Base-by-base conservation (phyloP, 1,140 invertebrate species). In the Zaprionus ghesquierei region DNA sequence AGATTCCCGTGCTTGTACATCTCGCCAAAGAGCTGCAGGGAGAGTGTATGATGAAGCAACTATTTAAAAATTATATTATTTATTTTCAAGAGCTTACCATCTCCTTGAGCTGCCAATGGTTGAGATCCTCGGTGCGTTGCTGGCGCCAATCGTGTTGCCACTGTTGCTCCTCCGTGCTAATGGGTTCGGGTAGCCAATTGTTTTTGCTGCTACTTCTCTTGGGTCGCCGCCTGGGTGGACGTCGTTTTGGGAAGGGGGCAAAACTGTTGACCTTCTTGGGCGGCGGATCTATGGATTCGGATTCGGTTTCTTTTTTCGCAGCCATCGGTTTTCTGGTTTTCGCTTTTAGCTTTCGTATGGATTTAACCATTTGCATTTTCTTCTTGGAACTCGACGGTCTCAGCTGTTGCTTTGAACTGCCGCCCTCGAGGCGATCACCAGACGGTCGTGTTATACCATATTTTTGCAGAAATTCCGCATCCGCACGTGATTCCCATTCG, bases 1-100 rank as follows among this genome's bases (percentile, higher is more conserved):
- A 91, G 54, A 55, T 86, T 68, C 0, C 90, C 82, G 0, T 62
- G 69, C 5, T 89, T 60, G 12, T 77, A 91, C 72, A 91, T 89
- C 51, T 77, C 71, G 1, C 54, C 54, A 18, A 89, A 91, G 0
- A 91, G 75, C 90, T 91, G 20, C 0, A 49, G 15, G 9, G n/a
- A 18, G 53, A 15, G 6, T 25, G 27, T 53, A 13, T n/a, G 31
- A 46, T 27, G 5, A 27, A 5, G 10, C 22, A 20, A 5, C 9
- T 4, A 25, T 23, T 25, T 5, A 31, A 1, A 5, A 12, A 12
- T 2, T 22, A 23, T 8, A 12, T 15, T 2, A 23, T 15, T 23
- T 1, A 31, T 20, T 33, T n/a, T 4, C n/a, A 6, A 22, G n/a
- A 27, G 25, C 22, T 63, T 18, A 74, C 71, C 59, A 58, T n/a